Percentiles rank a stretch among this genome's conserved stretches.
Evolutionary conservation across 2,797 vertebrate genomes (phyloP).

Genomic region (Cyprinodon diabolis): DNA sequence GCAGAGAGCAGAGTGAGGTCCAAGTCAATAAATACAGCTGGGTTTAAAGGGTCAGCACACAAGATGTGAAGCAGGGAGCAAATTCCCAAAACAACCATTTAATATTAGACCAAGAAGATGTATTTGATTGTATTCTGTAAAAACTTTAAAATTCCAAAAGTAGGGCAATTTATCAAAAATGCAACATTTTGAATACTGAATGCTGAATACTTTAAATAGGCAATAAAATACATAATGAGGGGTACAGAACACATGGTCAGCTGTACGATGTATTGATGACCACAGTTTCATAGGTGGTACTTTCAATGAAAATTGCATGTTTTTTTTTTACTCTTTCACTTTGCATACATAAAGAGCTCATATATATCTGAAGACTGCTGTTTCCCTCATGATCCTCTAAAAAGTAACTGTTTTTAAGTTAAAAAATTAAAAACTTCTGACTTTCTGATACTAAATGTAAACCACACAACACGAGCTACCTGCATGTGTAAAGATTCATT

Average conservation of each 20-base stretch:
- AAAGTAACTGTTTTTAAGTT: neutral
- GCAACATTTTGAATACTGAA: neutral
- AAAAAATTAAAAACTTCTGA: neutral
- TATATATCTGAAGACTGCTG: no score
- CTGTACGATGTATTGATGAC: neutral
- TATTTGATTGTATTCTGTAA: neutral
- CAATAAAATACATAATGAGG: neutral
- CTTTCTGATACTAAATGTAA: neutral
- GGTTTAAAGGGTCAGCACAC: constrained; percentile 11
- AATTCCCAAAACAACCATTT: neutral
- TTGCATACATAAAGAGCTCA: neutral
- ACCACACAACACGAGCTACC: neutral
- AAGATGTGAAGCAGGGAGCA: neutral
- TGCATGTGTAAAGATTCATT: neutral
- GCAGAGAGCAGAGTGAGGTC: constrained; percentile 16
- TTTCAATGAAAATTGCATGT: neutral
- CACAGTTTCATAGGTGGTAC: neutral
- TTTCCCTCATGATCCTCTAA: neutral
- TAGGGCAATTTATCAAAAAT: neutral
- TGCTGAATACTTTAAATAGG: neutral
- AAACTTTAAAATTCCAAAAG: neutral
- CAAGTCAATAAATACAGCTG: constrained; percentile 14
- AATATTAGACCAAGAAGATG: neutral
- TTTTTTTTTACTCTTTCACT: neutral
- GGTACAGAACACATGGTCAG: neutral